Conservation (phyloP, 2,888 invertebrate species). For the Notocelia uddmanniana region DNA sequence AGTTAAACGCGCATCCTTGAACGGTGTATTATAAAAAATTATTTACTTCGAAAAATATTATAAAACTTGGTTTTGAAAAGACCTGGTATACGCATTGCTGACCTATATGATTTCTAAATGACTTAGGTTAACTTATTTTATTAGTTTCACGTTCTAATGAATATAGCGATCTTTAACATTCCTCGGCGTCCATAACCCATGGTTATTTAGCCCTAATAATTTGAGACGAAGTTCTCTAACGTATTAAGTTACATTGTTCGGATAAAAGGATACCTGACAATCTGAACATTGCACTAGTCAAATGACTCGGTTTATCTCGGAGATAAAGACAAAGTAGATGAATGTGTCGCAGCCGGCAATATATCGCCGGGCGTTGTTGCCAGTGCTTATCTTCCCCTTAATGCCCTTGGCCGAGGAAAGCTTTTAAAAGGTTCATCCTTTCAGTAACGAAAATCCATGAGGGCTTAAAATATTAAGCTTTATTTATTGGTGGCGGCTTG, state of each 20-base stretch:
- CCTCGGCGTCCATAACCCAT: neutral
- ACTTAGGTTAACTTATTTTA: neutral
- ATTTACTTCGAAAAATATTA: slow-evolving; percentile 5
- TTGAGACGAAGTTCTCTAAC: slow-evolving; percentile 14
- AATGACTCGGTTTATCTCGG: slow-evolving; percentile 67
- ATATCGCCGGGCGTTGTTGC: slow-evolving; percentile 71
- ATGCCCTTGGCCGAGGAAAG: slow-evolving; percentile 73
- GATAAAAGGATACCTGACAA: slow-evolving; percentile 31
- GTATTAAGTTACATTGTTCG: slow-evolving; percentile 34
- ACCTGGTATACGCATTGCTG: neutral
- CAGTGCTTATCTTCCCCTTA: slow-evolving; percentile 76
- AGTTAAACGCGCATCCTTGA: slow-evolving; percentile 18
- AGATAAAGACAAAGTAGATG: slow-evolving; percentile 79
- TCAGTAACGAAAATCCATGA: slow-evolving; percentile 64
- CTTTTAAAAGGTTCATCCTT: slow-evolving; percentile 79
- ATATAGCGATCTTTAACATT: neutral
- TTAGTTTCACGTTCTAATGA: too few species aligned
- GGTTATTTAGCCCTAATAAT: slow-evolving; percentile 14
- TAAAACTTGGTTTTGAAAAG: neutral
- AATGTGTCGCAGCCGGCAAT: slow-evolving; percentile 75
- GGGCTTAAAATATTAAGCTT: slow-evolving; percentile 48
- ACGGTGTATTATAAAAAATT: neutral
- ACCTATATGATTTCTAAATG: neutral
- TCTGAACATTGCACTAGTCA: slow-evolving; percentile 59
- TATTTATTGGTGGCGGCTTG: slow-evolving; percentile 46